Base-by-base conservation (phyloP, 2,113 vertebrate genomes). In the Ciconia stormi region DNA sequence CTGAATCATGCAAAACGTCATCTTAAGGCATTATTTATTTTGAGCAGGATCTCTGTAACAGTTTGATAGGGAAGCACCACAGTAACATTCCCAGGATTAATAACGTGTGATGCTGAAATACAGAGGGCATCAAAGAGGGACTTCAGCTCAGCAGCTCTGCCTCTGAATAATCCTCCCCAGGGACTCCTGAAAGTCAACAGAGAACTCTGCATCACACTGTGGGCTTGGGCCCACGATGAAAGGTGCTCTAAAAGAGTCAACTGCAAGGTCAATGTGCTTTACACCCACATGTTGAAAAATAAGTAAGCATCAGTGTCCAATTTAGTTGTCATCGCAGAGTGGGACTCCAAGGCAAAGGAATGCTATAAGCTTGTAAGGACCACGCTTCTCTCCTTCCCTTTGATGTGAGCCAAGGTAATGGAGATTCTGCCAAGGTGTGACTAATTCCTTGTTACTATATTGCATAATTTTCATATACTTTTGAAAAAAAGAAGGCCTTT, bases 261-360 rank as follows among this genome's bases (percentile, higher is more conserved):
- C 76, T 87, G 67, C 55, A 42, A 58, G 56, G 90, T 83, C 96
- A 89, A 44, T 21, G 50, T 92, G 58, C 65, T 85, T 89, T 90
- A 67, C 63, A 70, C 89, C 69, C 92, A 30, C 22, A 20, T 73
- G n/a, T 89, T 92, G 79, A 96, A 93, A 96, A 93, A 78, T 34
- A 62, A 93, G 87, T 62, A 90, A 95, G 47, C 61, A 87, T 93
- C 96, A 90, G 71, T 74, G 81, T 97, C 98, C 98, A 95, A 97
- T 97, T 97, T 96, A 97, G 89, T 97, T 97, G 96, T 98, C 98
- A 97, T 95, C 97, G 32, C 94, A 32, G 82, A 82, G 61, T 50
- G 70, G 92, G 93, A 94, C 88, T 84, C 94, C 18, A 79, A 93
- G 78, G 62, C 42, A 59, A 85, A 92, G 90, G 96, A 95, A 85